Percentiles rank a stretch among this genome's conserved stretches.
These are phyloP conservation scores for Anguilla marmorata DNA, from an alignment of 2,797 vertebrate species.

Conservation along the genomic window DNA sequence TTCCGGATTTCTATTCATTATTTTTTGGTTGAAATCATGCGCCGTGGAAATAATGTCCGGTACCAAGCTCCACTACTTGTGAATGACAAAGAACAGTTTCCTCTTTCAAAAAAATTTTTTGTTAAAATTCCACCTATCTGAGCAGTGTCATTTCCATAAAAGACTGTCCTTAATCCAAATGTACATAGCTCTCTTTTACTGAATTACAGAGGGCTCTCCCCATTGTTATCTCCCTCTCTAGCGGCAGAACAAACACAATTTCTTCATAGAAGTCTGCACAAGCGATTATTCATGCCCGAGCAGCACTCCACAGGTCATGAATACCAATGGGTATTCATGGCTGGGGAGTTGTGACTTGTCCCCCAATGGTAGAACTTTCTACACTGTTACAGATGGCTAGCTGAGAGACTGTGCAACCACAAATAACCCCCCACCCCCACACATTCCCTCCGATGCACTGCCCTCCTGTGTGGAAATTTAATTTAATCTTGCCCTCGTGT, in stretches of 20 bases:
- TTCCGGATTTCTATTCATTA: neutral
- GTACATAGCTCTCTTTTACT: neutral
- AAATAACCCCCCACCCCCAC: neutral
- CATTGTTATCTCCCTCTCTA: neutral
- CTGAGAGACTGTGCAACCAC: slow-evolving; percentile 30
- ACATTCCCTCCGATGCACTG: neutral
- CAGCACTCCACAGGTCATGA: slow-evolving; percentile 25
- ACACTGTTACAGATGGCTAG: slow-evolving; percentile 31
- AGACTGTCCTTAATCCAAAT: neutral
- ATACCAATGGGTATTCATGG: slow-evolving; percentile 34
- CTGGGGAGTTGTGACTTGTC: slow-evolving; percentile 27
- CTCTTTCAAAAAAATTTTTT: neutral
- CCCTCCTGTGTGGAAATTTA: neutral
- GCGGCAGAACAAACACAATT: slow-evolving; percentile 13
- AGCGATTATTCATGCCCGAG: slow-evolving; percentile 11
- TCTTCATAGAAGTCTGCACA: slow-evolving; percentile 26
- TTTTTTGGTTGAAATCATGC: neutral
- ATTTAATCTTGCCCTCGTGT: neutral
- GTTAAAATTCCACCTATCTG: neutral
- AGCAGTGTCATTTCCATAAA: slow-evolving; percentile 4
- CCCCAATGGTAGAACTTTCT: slow-evolving; percentile 20
- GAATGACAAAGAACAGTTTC: neutral
- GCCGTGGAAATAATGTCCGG: neutral
- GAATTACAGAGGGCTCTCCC: neutral
- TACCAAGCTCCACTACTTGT: too few relatives aligned